Conservation (phyloP, 2,888 invertebrate species). For the Camponotus fellah region DNA sequence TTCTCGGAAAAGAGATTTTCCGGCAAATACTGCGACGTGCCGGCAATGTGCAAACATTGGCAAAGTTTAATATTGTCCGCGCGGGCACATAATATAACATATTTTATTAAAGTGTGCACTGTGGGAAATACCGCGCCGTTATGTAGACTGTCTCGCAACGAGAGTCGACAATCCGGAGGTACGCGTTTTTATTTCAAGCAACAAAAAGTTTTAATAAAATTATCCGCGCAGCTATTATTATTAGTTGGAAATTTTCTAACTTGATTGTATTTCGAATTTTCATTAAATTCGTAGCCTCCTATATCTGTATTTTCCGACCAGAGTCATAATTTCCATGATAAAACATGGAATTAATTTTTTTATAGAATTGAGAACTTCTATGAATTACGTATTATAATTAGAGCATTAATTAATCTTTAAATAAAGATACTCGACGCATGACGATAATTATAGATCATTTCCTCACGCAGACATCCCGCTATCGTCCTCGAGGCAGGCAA, state of each 20-base stretch:
- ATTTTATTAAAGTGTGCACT: constrained; percentile 51
- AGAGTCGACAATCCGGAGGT: background rate
- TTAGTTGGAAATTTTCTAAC: background rate
- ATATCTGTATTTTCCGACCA: background rate
- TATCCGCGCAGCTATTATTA: background rate
- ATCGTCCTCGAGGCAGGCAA: background rate
- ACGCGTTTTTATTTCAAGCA: background rate
- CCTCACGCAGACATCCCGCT: background rate
- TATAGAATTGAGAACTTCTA: background rate
- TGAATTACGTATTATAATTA: background rate
- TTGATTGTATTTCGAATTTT: background rate
- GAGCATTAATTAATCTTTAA: background rate
- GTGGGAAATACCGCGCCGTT: constrained; percentile 9
- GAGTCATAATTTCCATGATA: background rate
- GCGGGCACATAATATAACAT: constrained; percentile 46
- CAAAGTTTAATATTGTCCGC: constrained; percentile 52
- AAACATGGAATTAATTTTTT: background rate
- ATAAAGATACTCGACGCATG: background rate
- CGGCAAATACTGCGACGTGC: constrained; percentile 35
- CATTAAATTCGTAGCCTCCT: background rate
- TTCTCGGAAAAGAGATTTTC: constrained; percentile 31
- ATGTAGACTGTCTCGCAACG: constrained; percentile 15
- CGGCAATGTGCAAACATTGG: constrained; percentile 44
- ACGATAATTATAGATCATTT: constrained; percentile 12
- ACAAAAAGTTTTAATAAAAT: constrained; percentile 7